Evolutionary conservation across 2,888 invertebrate genomes (phyloP).

Genomic region (Agriopis marginaria): DNA sequence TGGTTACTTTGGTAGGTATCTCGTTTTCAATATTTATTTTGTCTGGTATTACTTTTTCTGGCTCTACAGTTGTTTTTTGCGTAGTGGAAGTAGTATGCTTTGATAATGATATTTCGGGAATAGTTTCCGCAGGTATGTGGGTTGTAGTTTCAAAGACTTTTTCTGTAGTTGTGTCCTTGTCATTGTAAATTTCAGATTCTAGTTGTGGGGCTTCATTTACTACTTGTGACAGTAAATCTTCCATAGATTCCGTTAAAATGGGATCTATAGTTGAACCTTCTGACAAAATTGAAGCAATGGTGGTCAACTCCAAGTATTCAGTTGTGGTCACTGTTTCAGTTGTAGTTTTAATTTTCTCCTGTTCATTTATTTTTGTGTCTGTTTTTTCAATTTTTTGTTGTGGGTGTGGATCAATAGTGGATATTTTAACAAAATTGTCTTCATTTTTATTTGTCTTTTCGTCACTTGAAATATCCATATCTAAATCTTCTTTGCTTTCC

Average conservation of each 20-base stretch:
- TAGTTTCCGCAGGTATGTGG: neutral
- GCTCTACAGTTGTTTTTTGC: slow-evolving; percentile 24
- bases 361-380: slow-evolving; percentile 34
- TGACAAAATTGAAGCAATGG: slow-evolving; percentile 44
- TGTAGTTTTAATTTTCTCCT: slow-evolving; percentile 33
- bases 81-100: slow-evolving; percentile 26
- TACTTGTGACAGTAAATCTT: slow-evolving; percentile 81
- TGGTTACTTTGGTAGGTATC: slow-evolving; percentile 9
- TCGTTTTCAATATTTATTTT: slow-evolving; percentile 19
- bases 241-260: slow-evolving; percentile 79
- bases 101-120: neutral
- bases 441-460: slow-evolving; percentile 49
- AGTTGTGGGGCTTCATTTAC: slow-evolving; percentile 68
- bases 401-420: slow-evolving; percentile 72
- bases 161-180: slow-evolving; percentile 51
- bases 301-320: slow-evolving; percentile 49
- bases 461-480: slow-evolving; percentile 70
- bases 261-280: slow-evolving; percentile 71
- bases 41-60: slow-evolving; percentile 2
- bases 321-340: slow-evolving; percentile 44
- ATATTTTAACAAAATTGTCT: slow-evolving; percentile 75
- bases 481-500: slow-evolving; percentile 79
- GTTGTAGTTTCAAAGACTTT: slow-evolving; percentile 48
- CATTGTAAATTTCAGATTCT: slow-evolving; percentile 39
- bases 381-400: slow-evolving; percentile 44